These are phyloP conservation scores for Electrophaes corylata DNA, from an alignment of 2,888 invertebrate genomes.

Conservation along the genomic window DNA sequence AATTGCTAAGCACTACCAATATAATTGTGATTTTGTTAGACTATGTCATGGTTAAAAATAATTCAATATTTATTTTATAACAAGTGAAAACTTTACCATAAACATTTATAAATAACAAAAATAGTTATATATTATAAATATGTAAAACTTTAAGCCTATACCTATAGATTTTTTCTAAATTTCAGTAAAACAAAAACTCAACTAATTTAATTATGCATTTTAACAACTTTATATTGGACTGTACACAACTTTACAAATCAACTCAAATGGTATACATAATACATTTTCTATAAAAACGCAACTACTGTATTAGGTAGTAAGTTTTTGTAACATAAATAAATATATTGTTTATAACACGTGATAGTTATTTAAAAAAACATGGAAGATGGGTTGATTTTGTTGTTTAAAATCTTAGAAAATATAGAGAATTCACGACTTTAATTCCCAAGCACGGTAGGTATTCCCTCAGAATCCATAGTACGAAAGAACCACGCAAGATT, in stretches of 20 bases:
- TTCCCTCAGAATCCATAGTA: too few species aligned
- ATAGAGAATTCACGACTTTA: too few species aligned
- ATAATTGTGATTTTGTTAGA: conserved; percentile 26
- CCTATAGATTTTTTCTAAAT: conserved; percentile 9
- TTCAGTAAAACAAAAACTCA: conserved; percentile 27
- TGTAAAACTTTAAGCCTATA: background rate
- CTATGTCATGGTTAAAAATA: conserved; percentile 26
- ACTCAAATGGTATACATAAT: conserved; percentile 23
- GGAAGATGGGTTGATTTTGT: conserved; percentile 74
- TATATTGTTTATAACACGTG: conserved; percentile 1
- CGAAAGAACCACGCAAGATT: too few species aligned
- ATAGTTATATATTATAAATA: conserved; percentile 6
- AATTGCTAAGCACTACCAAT: conserved; percentile 11
- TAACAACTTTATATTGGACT: conserved; percentile 33
- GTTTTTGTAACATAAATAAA: background rate
- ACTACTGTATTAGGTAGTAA: too few species aligned
- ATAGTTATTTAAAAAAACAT: conserved; percentile 23
- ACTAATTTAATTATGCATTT: conserved; percentile 24
- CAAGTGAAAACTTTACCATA: background rate
- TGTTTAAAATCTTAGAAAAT: conserved; percentile 43
- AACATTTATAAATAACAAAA: conserved; percentile 6
- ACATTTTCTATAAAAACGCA: background rate
- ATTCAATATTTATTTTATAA: conserved; percentile 1
- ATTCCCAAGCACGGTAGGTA: too few species aligned
- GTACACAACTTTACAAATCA: conserved; percentile 32